Percentiles rank a stretch among this genome's conserved stretches.
phyloP scores from a whole-genome alignment of 2,888 invertebrate genomes.

The Drosophila anomalipes region DNA sequence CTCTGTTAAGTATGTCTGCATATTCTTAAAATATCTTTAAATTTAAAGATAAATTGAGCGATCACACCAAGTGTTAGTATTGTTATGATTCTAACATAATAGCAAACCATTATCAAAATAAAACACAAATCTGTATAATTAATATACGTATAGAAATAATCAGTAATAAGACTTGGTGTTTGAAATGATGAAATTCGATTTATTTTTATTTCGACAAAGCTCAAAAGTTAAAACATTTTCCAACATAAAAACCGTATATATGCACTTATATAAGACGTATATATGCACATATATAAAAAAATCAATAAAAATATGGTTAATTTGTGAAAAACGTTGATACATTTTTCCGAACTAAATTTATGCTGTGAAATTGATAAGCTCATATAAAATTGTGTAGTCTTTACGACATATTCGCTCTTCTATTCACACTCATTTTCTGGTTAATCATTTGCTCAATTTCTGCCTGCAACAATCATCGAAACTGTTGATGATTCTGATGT shows the following conservation, averaged over 20 bases:
- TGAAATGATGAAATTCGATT: not conserved
- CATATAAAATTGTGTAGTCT: not conserved
- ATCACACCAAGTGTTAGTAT: not conserved
- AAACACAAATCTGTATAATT: not conserved
- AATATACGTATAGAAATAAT: not conserved
- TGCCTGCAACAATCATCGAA: not conserved
- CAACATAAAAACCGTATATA: not conserved
- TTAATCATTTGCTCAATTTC: not conserved
- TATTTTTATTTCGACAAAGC: not conserved
- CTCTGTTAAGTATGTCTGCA: not conserved
- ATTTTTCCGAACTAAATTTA: not conserved
- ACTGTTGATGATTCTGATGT: conserved; percentile 9
- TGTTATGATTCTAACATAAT: not conserved
- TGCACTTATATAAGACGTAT: not conserved
- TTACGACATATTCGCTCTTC: no score
- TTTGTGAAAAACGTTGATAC: not conserved
- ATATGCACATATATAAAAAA: not conserved
- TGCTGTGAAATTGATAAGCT: not conserved
- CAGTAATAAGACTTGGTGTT: not conserved
- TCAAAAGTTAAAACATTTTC: not conserved
- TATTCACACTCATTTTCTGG: not conserved
- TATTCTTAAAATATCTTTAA: not conserved
- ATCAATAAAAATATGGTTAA: not conserved
- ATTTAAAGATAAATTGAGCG: not conserved
- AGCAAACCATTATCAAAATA: not conserved